Percentiles rank a stretch among this genome's conserved stretches.
Conservation (phyloP, 2,797 vertebrate species). For the Heliangelus exortis region DNA sequence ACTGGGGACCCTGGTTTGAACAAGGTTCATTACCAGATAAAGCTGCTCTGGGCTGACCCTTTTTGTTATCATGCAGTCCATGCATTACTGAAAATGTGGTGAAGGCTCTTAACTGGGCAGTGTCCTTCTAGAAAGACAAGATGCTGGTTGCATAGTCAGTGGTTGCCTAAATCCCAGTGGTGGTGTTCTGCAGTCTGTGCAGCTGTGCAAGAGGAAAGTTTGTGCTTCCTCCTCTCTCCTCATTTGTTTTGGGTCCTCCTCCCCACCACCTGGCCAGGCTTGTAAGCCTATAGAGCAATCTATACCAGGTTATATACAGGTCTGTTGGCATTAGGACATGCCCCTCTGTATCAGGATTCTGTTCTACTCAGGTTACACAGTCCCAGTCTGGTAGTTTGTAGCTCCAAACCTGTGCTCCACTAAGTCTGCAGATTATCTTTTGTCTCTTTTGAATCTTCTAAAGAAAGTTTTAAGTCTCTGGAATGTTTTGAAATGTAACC, state of each 20-base stretch:
- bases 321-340: background rate
- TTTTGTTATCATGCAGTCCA: background rate
- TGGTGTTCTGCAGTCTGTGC: background rate
- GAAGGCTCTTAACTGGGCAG: background rate
- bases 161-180: background rate
- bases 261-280: background rate
- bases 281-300: background rate
- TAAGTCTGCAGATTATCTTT: background rate
- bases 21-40: background rate
- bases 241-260: background rate
- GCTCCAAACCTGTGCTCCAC: background rate
- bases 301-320: background rate
- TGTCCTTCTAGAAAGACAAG: background rate
- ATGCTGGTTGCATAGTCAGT: background rate
- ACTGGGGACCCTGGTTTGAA: background rate
- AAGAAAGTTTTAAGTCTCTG: background rate
- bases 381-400: background rate
- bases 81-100: background rate
- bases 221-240: background rate
- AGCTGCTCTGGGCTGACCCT: background rate
- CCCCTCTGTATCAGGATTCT: background rate
- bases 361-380: background rate
- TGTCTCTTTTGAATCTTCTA: background rate
- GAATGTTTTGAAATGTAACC: background rate
- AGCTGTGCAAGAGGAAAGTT: background rate